Evolutionary conservation across 2,888 invertebrate species (phyloP), one percentile per base, ranked within the genome.

Genomic region (Dynastes hyllus): DNA sequence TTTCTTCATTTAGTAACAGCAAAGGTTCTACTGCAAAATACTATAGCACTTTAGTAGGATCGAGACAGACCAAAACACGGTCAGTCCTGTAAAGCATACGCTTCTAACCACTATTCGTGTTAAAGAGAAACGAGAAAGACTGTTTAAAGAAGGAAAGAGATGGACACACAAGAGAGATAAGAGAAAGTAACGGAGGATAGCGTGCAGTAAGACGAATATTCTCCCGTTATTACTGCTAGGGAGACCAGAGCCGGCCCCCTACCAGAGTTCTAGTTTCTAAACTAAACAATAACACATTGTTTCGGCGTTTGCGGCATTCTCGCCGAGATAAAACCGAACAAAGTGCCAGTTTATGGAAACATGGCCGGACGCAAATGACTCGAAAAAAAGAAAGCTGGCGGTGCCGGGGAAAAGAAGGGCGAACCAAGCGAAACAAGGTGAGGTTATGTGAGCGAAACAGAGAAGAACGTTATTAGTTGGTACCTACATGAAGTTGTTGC

Each of bases 201-300:
- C 51, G 69, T 22, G 69, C 22, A 29, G 50, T 22, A 69, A 69
- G 69, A 51, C 69, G 69, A 66, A 66, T 66, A 66, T 66, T 45
- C 16, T 6, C 51, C 51, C 29, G 69, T 51, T 69, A 51, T 69
- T 69, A 58, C 73, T 73, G 29, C 9, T 32, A 11, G 32, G 1
- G 55, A 55, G 55, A 13, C 63, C 63, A 32, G 32, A 32, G 63
- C 29, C 63, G 27, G 13, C 32, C 63, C 50, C 16, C 63, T 16
- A 13, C 29, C 22, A 63, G 40, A 67, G 67, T 67, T 77, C 76
- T 77, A 77, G 76, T 77, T 76, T 77, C 66, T 53, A 67, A 77
- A 77, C 67, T 67, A 67, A 77, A 77, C 76, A 77, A 77, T 77
- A 55, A 77, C 65, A 67, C 76, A 77, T 77, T 77, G 76, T 77